These are phyloP conservation scores for Pseudopipra pipra DNA, from an alignment of 2,113 vertebrate species.

Conservation along the genomic window DNA sequence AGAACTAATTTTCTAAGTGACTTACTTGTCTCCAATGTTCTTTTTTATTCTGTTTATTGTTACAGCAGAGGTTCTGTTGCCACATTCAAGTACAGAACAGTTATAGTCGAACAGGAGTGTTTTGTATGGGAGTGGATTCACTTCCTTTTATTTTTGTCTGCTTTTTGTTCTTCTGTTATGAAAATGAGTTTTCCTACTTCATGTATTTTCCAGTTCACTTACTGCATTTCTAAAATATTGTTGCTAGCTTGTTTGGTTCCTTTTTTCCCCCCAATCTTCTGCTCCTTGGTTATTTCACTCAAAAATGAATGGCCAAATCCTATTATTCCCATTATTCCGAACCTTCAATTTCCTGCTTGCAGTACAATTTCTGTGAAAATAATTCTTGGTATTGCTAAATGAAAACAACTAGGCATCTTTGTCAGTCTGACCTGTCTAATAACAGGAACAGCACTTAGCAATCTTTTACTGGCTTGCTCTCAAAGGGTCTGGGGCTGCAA, in stretches of 20 bases:
- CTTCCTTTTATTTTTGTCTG: not conserved
- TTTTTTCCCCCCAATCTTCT: not conserved
- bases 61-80: not conserved
- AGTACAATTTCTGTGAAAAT: not conserved
- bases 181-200: not conserved
- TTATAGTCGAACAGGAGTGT: not conserved
- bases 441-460: not conserved
- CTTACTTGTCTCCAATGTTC: not conserved
- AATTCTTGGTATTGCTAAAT: not conserved
- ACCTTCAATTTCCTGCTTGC: not conserved
- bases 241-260: not conserved
- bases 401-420: not conserved
- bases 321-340: not conserved
- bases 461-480: not conserved
- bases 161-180: not conserved
- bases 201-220: not conserved
- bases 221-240: not conserved
- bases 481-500: not conserved
- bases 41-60: not conserved
- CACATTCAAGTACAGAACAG: not conserved
- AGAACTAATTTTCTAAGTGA: slow-evolving; percentile 44
- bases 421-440: not conserved
- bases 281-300: not conserved
- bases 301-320: not conserved
- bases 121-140: not conserved